These are phyloP conservation scores for Fundulus diaphanus DNA, from an alignment of 2,797 vertebrate genomes.

Conservation along the genomic window DNA sequence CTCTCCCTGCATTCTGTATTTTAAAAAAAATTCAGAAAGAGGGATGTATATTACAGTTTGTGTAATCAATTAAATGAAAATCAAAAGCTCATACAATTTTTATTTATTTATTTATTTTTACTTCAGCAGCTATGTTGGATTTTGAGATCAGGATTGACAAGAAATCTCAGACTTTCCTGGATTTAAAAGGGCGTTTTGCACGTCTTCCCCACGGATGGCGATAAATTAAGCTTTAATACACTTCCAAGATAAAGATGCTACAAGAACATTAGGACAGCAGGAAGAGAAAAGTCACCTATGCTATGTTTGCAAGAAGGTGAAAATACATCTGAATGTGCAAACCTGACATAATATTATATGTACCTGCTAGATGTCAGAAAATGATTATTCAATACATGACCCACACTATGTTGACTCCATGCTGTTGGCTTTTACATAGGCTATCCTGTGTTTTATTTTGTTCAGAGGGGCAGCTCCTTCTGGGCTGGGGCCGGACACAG, in stretches of 20 bases:
- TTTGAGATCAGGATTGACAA: neutral
- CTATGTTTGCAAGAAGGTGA: neutral
- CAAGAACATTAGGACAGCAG: neutral
- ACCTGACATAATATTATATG: neutral
- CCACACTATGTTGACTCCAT: neutral
- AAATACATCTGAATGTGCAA: neutral
- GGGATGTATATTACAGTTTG: too few relatives aligned
- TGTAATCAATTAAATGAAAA: too few relatives aligned
- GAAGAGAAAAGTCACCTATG: neutral
- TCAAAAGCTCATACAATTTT: too few relatives aligned
- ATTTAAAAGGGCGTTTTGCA: neutral
- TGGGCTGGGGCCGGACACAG: slow-evolving; percentile 36
- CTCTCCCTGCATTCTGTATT: too few relatives aligned
- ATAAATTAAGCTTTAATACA: neutral
- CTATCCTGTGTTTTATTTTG: neutral
- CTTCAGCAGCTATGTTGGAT: neutral
- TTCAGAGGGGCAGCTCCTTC: slow-evolving; percentile 33
- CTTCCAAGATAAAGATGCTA: neutral
- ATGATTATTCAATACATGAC: neutral
- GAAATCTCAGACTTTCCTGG: neutral
- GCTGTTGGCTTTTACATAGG: neutral
- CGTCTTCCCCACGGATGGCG: neutral
- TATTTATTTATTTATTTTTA: neutral
- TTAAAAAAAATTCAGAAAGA: too few relatives aligned
- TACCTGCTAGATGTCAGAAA: neutral